Base-by-base conservation (phyloP, 2,888 invertebrate species). In the Graphium colonna region DNA sequence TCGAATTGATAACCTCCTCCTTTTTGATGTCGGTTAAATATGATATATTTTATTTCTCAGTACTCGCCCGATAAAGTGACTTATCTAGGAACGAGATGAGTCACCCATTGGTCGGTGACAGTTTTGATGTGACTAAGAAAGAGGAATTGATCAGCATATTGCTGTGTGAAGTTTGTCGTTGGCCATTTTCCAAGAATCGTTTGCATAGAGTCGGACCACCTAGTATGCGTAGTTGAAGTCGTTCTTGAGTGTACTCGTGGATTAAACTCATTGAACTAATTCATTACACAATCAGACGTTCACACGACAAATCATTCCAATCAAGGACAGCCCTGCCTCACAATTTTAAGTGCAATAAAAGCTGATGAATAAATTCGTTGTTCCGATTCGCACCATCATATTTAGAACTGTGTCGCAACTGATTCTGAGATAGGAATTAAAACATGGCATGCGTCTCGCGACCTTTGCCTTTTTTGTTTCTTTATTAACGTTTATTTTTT, bases 251-350 rank as follows among this genome's bases (percentile, higher is more conserved):
- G 28, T 61, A 42, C 59, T 55, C 55, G 52, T 42, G n/a, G n/a
- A n/a, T n/a, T n/a, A n/a, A 54, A 61, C 59, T 64, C 61, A 67
- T 71, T 74, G 67, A 67, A 67, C 64, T 68, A 70, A 73, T 69
- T 69, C 67, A 66, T 61, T 57, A 56, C 51, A 52, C 46, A 33
- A 18, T 55, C 51, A 56, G 55, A 59, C 55, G 46, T 61, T 57
- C 58, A 57, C 57, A 59, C 58, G 56, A 62, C 59, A 67, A 69
- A 70, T 70, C 67, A 64, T 65, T 64, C 60, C 60, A 63, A 62
- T 61, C 64, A 67, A 65, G 65, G 55, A 47, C 58, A 61, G 56
- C 60, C 57, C 51, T 60, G 64, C 56, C 46, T 61, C 65, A 57
- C 50, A n/a, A 58, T 62, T 60, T 58, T 62, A 16, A 44, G 17